Conservation (phyloP, 2,113 vertebrate genomes). For the Dasypus novemcinctus region DNA sequence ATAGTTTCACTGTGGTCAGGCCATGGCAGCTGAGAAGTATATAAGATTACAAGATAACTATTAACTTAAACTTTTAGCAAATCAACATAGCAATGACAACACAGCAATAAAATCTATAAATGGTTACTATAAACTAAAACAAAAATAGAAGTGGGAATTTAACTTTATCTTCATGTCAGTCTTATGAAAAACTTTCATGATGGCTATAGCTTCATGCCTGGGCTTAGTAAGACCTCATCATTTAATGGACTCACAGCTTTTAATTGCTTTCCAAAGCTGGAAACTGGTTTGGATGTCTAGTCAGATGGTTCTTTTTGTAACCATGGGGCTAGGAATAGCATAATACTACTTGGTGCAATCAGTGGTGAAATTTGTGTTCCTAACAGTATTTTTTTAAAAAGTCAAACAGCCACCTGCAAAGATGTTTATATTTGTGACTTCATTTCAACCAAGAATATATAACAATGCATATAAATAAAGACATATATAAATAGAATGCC, state of each 20-base stretch:
- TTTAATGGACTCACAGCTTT: background rate
- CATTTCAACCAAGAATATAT: background rate
- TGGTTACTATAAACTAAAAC: background rate
- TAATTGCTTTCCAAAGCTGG: background rate
- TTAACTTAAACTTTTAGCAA: background rate
- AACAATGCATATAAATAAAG: background rate
- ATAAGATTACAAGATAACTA: background rate
- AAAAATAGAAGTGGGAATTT: background rate
- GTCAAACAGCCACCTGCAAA: background rate
- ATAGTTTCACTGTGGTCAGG: background rate
- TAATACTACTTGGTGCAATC: background rate
- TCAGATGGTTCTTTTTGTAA: background rate
- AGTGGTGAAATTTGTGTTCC: background rate
- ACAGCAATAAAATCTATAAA: background rate
- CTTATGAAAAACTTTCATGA: background rate
- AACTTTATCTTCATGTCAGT: background rate
- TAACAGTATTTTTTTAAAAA: conserved; percentile 17
- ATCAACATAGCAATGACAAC: background rate
- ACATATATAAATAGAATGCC: background rate
- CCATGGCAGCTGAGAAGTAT: background rate
- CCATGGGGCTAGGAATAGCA: background rate
- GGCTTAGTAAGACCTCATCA: background rate
- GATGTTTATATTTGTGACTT: background rate
- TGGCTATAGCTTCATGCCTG: background rate
- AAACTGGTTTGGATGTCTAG: background rate